Evolutionary conservation across 35 echinoderm and acorn worm species (phyloP).

Genomic region (Hemicentrotus pulcherrimus): DNA sequence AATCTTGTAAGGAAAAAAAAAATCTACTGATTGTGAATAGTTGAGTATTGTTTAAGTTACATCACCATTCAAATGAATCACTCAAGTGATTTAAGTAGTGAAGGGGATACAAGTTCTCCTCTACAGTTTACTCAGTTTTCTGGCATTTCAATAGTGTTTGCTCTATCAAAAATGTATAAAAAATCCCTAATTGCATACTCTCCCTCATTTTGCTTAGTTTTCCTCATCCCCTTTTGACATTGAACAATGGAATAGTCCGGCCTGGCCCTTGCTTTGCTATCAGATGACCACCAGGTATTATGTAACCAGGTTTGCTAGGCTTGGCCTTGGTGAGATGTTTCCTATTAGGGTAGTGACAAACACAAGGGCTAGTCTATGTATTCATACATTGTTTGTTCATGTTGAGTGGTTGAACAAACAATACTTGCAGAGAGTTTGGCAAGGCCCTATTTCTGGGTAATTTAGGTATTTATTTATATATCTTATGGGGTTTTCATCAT

Average conservation of each 20-base stretch:
- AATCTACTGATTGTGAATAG: no score
- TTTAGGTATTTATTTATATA: neutral
- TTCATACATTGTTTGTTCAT: neutral
- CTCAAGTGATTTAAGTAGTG: no score
- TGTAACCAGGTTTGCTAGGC: constrained; percentile 21
- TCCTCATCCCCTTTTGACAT: constrained; percentile 32
- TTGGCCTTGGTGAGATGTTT: constrained; percentile 39
- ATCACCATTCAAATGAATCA: no score
- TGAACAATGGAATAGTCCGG: constrained; percentile 1
- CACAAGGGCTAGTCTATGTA: neutral
- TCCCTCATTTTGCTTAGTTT: neutral
- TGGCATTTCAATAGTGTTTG: no score
- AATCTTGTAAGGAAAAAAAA: no score
- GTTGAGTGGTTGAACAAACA: neutral
- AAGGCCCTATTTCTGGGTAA: neutral
- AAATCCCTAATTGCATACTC: no score
- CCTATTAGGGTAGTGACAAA: constrained; percentile 41
- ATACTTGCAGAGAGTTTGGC: neutral
- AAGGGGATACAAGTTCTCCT: no score
- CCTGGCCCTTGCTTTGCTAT: neutral
- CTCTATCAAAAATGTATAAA: no score
- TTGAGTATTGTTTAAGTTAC: no score
- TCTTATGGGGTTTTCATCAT: neutral
- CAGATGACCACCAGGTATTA: constrained; percentile 48
- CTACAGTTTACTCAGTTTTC: no score